Evolutionary conservation across 2,113 vertebrate species (phyloP).

Genomic region (Syngnathoides biaculeatus): DNA sequence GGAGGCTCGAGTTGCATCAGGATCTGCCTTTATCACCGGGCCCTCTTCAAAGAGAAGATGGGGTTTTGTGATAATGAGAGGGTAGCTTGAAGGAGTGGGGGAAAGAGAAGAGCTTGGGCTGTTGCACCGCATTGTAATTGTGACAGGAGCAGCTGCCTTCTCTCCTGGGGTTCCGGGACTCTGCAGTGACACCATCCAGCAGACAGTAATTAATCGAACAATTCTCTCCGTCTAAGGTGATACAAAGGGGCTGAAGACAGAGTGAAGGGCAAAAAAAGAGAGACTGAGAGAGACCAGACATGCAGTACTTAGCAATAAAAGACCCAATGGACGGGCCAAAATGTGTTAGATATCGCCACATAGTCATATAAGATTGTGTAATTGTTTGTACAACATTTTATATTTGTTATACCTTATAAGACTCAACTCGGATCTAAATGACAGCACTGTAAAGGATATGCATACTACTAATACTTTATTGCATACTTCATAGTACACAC

Average conservation of each 20-base stretch:
- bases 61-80: conserved; percentile 43
- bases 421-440: too few species aligned
- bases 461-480: too few species aligned
- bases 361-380: background rate
- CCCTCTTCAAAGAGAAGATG: conserved; percentile 42
- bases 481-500: too few species aligned
- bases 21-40: conserved; percentile 20
- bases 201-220: conserved; percentile 29
- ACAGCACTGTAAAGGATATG: too few species aligned
- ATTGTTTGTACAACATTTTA: background rate
- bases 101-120: conserved; percentile 5
- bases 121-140: conserved; percentile 25
- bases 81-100: conserved; percentile 8
- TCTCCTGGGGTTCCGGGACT: conserved; percentile 18
- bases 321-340: conserved; percentile 14
- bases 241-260: conserved; percentile 25
- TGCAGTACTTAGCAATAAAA: conserved; percentile 27
- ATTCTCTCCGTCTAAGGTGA: conserved; percentile 27
- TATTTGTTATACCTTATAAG: background rate
- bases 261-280: conserved; percentile 6
- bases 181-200: conserved; percentile 16
- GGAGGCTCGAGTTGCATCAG: conserved; percentile 11
- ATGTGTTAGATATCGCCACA: background rate
- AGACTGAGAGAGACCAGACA: background rate
- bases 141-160: conserved; percentile 21